These are phyloP conservation scores for Dendronephthya gigantea DNA, from an alignment of 64 coral and sea anemone species.

Conservation along the genomic window DNA sequence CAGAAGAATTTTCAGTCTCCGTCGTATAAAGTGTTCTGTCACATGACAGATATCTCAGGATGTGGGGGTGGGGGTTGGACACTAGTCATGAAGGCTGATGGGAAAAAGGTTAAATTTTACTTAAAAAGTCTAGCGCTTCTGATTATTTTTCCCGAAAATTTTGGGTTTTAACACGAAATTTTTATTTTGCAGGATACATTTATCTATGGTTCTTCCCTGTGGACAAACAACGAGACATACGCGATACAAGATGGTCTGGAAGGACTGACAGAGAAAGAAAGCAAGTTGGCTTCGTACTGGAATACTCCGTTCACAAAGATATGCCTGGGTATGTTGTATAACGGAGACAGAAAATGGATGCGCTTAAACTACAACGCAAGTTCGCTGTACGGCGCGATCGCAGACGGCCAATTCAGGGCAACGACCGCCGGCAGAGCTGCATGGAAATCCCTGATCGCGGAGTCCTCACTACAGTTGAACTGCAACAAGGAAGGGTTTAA, in stretches of 20 bases:
- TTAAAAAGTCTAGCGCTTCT: no score
- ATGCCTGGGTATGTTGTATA: slow-evolving; percentile 30
- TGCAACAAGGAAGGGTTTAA: background rate
- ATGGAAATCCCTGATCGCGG: background rate
- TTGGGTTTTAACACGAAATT: background rate
- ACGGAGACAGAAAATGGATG: background rate
- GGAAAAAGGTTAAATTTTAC: no score
- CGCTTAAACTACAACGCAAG: background rate
- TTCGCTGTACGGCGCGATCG: background rate
- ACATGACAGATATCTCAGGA: no score
- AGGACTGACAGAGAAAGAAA: slow-evolving; percentile 23
- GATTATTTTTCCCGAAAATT: no score
- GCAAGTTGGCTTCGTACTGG: slow-evolving; percentile 37
- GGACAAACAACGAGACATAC: slow-evolving; percentile 26
- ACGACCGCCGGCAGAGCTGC: background rate
- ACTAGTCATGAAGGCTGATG: no score
- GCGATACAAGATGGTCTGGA: background rate
- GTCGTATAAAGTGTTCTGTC: no score
- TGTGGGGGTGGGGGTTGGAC: no score
- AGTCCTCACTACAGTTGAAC: background rate
- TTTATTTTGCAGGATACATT: slow-evolving; percentile 28
- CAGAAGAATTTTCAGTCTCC: no score
- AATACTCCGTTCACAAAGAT: slow-evolving; percentile 32
- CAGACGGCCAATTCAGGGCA: background rate
- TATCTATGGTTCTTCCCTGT: background rate